Evolutionary conservation across 2,888 invertebrate genomes (phyloP).

Genomic region (Alentia gelatinosa): DNA sequence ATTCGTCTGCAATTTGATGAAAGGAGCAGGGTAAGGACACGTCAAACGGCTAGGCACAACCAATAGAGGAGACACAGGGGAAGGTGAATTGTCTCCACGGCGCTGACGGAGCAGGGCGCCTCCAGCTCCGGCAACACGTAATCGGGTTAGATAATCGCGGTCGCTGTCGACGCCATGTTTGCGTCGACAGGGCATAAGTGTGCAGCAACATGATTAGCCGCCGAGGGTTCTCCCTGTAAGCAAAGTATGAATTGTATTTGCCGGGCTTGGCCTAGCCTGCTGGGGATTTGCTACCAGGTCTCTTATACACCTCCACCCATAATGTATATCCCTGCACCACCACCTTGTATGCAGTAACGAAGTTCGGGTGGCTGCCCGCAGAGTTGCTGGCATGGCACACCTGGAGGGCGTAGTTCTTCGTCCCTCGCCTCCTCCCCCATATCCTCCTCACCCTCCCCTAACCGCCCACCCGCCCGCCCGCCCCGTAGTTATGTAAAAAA

Average conservation of each 20-base stretch:
- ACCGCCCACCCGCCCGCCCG: not conserved
- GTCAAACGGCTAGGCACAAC: too few species aligned
- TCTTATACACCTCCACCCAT: not conserved
- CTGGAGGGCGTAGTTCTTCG: too few species aligned
- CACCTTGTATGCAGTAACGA: too few species aligned
- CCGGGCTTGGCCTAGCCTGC: not conserved
- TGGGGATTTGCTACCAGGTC: not conserved
- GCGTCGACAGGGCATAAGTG: not conserved
- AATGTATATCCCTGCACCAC: not conserved
- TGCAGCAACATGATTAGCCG: slow-evolving; percentile 4
- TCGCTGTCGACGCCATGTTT: not conserved
- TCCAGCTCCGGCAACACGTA: not conserved
- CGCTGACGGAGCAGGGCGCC: not conserved
- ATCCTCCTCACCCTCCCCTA: not conserved
- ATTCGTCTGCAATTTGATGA: too few species aligned
- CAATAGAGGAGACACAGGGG: not conserved
- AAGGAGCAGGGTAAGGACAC: too few species aligned
- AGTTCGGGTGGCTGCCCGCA: too few species aligned
- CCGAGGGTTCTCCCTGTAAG: slow-evolving; percentile 16
- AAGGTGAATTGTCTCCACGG: not conserved
- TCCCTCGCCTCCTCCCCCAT: not conserved
- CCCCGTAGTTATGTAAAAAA: not conserved
- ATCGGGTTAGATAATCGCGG: not conserved
- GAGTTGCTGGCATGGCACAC: too few species aligned
- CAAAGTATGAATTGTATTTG: slow-evolving; percentile 32